Conservation (phyloP, 2,113 vertebrate genomes). For the Willisornis vidua region DNA sequence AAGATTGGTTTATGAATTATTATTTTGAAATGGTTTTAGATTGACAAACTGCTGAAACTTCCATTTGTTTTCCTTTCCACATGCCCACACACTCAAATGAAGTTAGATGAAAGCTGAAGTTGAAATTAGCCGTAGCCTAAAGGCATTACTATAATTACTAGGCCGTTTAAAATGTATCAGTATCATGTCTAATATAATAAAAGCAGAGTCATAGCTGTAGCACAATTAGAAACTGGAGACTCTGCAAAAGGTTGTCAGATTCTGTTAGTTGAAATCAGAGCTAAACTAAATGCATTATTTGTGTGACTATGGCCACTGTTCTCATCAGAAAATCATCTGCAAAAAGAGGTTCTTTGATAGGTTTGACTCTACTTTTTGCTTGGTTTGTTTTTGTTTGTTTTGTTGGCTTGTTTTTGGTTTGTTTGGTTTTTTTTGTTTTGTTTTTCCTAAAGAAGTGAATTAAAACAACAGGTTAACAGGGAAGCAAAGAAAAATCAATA, state of each 20-base stretch:
- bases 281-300: background rate
- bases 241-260: slow-evolving; percentile 51
- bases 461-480: background rate
- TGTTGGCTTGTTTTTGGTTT: background rate
- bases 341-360: background rate
- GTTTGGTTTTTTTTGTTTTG: background rate
- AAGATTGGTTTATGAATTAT: background rate
- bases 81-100: background rate
- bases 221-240: slow-evolving; percentile 28
- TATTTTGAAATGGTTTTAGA: background rate
- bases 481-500: background rate
- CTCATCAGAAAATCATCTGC: background rate
- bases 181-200: slow-evolving; percentile 59
- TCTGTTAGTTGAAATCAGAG: slow-evolving; percentile 35
- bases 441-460: background rate
- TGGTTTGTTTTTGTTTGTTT: background rate
- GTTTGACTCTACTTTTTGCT: background rate
- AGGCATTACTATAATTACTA: slow-evolving; percentile 47
- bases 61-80: background rate
- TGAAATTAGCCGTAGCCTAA: slow-evolving; percentile 34
- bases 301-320: background rate
- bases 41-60: background rate
- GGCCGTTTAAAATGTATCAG: slow-evolving; percentile 45
- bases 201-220: slow-evolving; percentile 6
- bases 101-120: slow-evolving; percentile 17